Conservation (phyloP, 1,140 invertebrate species). For the Drosophila lowei region DNA sequence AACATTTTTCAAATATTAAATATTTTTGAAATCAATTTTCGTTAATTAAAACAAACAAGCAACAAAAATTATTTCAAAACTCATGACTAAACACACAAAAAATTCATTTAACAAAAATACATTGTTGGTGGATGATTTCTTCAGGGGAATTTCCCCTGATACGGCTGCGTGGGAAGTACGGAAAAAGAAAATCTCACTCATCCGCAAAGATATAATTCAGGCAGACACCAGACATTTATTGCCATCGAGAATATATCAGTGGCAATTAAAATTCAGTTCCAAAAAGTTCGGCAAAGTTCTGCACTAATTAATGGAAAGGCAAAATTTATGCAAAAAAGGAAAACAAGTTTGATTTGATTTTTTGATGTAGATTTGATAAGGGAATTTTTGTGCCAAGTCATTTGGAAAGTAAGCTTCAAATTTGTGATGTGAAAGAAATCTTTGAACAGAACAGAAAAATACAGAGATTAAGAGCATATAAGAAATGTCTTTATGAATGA, state of each 20-base stretch:
- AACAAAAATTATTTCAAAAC: no score
- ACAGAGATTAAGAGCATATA: background rate
- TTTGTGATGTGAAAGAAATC: no score
- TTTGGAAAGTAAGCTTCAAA: slow-evolving; percentile 13
- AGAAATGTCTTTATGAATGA: slow-evolving; percentile 18
- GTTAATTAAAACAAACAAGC: no score
- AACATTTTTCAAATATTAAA: no score
- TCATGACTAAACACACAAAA: no score
- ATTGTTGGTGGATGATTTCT: background rate
- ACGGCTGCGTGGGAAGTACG: slow-evolving; percentile 13
- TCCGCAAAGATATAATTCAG: slow-evolving; percentile 2
- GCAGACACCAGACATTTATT: slow-evolving; percentile 31
- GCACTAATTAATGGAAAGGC: slow-evolving; percentile 12
- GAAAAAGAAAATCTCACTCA: slow-evolving; percentile 20
- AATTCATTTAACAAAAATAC: no score
- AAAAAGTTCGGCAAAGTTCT: slow-evolving; percentile 6
- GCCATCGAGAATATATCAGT: slow-evolving; percentile 19
- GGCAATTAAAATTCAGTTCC: slow-evolving; percentile 13
- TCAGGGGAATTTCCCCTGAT: slow-evolving; percentile 32
- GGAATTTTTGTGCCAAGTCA: slow-evolving; percentile 10
- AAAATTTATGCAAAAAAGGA: slow-evolving; percentile 13
- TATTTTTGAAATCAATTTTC: no score
- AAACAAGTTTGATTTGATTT: slow-evolving; percentile 28
- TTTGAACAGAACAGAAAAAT: background rate
- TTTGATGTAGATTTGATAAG: slow-evolving; percentile 24